phyloP scores from a whole-genome alignment of 2,888 invertebrate species.

The Tolmerus cingulatus region DNA sequence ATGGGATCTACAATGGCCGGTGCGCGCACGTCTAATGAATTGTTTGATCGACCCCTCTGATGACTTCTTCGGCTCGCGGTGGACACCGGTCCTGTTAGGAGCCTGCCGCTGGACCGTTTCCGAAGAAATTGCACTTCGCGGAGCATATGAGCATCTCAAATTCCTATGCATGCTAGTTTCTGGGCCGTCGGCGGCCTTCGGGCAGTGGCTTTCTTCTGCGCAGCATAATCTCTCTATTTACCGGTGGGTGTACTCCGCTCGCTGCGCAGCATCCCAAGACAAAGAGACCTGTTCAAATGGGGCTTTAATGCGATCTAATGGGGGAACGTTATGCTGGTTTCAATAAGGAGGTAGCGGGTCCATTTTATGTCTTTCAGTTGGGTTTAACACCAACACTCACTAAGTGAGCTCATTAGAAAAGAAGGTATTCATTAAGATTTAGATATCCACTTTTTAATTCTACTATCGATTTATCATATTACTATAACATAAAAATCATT shows the following conservation, averaged over 20 bases:
- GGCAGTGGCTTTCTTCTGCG: background rate
- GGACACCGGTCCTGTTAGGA: constrained; percentile 29
- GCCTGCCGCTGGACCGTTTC: background rate
- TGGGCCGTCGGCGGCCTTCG: background rate
- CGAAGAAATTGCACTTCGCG: background rate
- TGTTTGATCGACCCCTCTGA: constrained; percentile 40
- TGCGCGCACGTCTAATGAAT: constrained; percentile 30
- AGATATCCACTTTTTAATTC: background rate
- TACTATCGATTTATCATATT: no score
- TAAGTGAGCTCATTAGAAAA: background rate
- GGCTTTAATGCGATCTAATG: background rate
- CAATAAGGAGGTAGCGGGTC: background rate
- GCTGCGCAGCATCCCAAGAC: background rate
- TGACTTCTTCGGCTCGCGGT: constrained; percentile 28
- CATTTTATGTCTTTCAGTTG: background rate
- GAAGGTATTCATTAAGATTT: background rate
- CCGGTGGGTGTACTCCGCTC: background rate
- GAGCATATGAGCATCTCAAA: background rate
- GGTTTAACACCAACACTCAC: background rate
- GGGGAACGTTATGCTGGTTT: background rate
- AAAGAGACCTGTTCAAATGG: background rate
- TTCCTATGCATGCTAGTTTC: background rate
- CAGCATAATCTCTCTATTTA: constrained; percentile 33
- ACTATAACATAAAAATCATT: no score
- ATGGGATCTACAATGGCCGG: constrained; percentile 8